Evolutionary conservation across 2,888 invertebrate genomes (phyloP).

Genomic region (Hypercompe scribonia): DNA sequence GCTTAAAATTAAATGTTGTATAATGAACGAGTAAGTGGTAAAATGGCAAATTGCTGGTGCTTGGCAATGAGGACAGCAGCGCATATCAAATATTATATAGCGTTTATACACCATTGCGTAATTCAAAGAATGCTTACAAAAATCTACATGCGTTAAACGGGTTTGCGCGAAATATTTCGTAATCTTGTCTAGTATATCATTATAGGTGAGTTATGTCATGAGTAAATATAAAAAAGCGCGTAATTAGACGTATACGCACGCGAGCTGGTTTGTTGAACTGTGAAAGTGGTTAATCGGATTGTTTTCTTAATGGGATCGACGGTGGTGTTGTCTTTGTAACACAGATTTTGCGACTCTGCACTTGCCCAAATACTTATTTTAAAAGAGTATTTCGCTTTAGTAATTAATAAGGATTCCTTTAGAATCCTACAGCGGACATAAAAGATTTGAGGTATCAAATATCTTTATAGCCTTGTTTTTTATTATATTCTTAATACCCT

Average conservation of each 20-base stretch:
- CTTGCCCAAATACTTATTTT: neutral
- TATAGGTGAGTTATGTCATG: conserved; percentile 38
- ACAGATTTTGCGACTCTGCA: neutral
- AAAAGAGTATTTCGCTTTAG: neutral
- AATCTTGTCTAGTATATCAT: conserved; percentile 42
- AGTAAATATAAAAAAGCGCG: conserved; percentile 34
- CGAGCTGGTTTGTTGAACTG: conserved; percentile 31
- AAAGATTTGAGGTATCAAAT: neutral
- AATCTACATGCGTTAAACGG: conserved; percentile 33
- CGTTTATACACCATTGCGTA: conserved; percentile 40
- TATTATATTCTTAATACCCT: neutral
- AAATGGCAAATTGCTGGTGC: conserved; percentile 10
- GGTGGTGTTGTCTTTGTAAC: neutral
- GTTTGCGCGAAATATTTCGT: conserved; percentile 35
- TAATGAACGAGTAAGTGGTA: conserved; percentile 24
- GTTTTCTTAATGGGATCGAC: neutral
- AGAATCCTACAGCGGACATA: neutral
- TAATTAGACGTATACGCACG: conserved; percentile 39
- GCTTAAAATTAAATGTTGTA: conserved; percentile 26
- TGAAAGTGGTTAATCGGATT: conserved; percentile 12
- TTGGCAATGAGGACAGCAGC: conserved; percentile 25
- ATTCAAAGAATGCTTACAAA: conserved; percentile 36
- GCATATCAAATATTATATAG: conserved; percentile 22
- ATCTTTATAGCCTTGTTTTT: no score
- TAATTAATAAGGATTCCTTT: neutral